phyloP scores from a whole-genome alignment of 2,797 vertebrate genomes.

The Merluccius polli region DNA sequence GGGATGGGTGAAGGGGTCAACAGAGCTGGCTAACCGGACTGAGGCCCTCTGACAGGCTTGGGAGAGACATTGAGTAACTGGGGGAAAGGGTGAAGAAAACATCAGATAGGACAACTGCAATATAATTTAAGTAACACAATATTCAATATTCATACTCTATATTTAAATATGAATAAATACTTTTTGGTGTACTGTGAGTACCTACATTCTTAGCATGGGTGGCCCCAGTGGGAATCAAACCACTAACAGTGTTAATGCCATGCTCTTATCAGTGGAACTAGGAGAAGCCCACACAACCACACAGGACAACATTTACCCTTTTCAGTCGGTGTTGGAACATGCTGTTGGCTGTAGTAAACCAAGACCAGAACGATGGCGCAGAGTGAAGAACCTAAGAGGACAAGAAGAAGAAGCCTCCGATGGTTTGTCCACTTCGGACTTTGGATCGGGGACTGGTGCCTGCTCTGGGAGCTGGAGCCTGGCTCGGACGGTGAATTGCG shows the following conservation, averaged over 20 bases:
- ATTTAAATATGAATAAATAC: background rate
- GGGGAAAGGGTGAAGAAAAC: conserved; percentile 19
- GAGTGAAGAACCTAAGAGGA: conserved; percentile 44
- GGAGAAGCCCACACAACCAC: background rate
- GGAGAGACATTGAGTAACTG: conserved; percentile 68
- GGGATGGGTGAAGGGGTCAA: conserved; percentile 75
- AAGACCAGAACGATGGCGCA: conserved; percentile 51
- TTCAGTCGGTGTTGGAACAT: conserved; percentile 5
- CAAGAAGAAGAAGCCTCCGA: conserved; percentile 32
- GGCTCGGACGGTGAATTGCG: background rate
- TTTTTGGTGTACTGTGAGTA: background rate
- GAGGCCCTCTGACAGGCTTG: conserved; percentile 65
- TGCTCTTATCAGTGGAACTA: conserved; percentile 1
- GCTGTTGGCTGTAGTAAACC: conserved; percentile 30
- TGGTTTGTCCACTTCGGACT: conserved; percentile 35
- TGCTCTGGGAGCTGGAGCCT: conserved; percentile 19
- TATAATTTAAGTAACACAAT: background rate
- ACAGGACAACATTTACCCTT: conserved; percentile 31
- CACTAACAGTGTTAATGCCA: background rate
- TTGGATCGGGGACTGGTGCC: conserved; percentile 21
- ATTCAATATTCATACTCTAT: background rate
- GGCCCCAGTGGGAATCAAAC: background rate
- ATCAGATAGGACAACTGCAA: conserved; percentile 3
- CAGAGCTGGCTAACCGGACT: conserved; percentile 62
- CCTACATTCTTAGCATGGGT: background rate